Conservation (phyloP, 2,797 vertebrate species). For the Pogoniulus pusillus region DNA sequence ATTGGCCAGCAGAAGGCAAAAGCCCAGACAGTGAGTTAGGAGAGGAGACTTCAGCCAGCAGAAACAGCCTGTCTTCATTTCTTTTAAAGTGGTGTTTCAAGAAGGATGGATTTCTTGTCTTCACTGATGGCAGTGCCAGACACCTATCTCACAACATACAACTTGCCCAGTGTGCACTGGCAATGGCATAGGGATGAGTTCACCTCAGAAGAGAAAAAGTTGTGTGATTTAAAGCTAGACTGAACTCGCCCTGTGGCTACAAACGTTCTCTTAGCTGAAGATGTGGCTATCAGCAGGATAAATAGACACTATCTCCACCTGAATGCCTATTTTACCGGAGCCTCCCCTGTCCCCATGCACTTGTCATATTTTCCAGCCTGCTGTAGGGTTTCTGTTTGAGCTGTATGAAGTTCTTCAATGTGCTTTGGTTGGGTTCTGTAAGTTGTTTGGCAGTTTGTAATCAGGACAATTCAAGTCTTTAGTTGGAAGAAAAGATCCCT, state of each 20-base stretch:
- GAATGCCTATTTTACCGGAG: not conserved
- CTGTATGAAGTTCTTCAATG: not conserved
- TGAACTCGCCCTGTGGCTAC: not conserved
- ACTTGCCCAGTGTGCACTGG: accelerated
- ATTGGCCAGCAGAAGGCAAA: not conserved
- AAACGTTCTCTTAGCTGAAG: not conserved
- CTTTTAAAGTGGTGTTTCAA: not conserved
- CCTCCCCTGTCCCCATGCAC: not conserved
- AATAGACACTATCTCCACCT: not conserved
- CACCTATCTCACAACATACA: not conserved
- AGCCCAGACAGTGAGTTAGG: not conserved
- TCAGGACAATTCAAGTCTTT: not conserved
- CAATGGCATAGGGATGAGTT: not conserved
- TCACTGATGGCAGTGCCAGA: not conserved
- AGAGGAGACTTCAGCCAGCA: not conserved
- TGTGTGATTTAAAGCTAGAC: not conserved
- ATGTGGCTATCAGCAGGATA: not conserved
- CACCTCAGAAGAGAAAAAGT: not conserved
- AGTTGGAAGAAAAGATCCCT: not conserved
- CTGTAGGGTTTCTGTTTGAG: not conserved
- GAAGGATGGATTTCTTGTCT: not conserved
- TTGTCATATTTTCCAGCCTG: not conserved
- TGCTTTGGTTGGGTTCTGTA: not conserved
- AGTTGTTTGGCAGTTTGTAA: not conserved
- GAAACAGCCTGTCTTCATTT: not conserved